These are phyloP conservation scores for Harmothoe impar DNA, from an alignment of 2,888 invertebrate genomes.

Conservation along the genomic window DNA sequence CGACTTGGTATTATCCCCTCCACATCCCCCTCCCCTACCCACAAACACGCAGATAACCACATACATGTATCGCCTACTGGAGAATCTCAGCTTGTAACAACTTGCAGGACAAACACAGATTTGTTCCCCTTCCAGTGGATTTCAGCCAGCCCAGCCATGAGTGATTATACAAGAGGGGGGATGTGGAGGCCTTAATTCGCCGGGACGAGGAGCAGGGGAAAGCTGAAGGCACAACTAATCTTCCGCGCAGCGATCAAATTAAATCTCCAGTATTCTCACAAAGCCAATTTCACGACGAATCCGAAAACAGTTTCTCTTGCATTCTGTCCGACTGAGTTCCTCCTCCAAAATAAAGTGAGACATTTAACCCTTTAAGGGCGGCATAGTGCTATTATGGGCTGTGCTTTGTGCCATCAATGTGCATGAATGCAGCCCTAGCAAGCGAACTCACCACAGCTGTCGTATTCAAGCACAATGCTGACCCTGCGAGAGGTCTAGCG, in stretches of 20 bases:
- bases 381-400: too few species aligned
- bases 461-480: too few species aligned
- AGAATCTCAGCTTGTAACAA: not conserved
- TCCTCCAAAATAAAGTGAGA: too few species aligned
- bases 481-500: too few species aligned
- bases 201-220: not conserved
- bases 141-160: not conserved
- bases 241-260: not conserved
- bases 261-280: not conserved
- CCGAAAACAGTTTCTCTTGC: not conserved
- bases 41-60: not conserved
- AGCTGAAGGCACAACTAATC: not conserved
- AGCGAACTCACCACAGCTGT: too few species aligned
- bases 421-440: too few species aligned
- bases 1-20: not conserved
- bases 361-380: too few species aligned
- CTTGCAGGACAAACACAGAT: not conserved
- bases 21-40: not conserved
- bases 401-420: too few species aligned
- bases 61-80: not conserved
- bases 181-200: not conserved
- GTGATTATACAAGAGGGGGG: not conserved
- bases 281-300: not conserved
- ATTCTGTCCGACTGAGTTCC: not conserved
- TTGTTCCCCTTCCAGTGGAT: not conserved